Evolutionary conservation across 2,113 vertebrate genomes (phyloP).

Genomic region (Ammodytes dubius): DNA sequence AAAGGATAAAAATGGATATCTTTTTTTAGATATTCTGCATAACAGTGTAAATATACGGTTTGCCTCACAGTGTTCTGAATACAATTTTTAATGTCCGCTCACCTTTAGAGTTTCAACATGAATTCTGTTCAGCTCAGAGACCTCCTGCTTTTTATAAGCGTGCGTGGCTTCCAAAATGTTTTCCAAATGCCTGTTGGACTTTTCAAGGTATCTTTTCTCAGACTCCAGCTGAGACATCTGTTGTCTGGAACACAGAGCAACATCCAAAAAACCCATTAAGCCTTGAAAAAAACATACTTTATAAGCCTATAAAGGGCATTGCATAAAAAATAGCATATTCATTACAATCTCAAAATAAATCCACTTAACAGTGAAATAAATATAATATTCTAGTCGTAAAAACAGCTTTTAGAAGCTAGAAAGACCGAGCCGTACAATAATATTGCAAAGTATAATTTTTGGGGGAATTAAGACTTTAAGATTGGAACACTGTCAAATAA

Average conservation of each 20-base stretch:
- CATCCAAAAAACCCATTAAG: constrained; percentile 1
- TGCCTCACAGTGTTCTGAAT: not conserved
- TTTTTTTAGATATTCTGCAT: not conserved
- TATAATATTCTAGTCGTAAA: not conserved
- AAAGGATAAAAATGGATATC: not conserved
- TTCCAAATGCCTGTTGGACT: constrained; percentile 93
- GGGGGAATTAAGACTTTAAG: too few relatives aligned
- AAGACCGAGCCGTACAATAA: not conserved
- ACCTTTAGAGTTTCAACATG: constrained; percentile 95
- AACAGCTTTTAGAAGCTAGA: not conserved
- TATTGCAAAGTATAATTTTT: not conserved
- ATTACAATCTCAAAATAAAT: not conserved
- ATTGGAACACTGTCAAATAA: not conserved
- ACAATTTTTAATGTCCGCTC: not conserved
- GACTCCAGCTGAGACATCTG: constrained; percentile 91
- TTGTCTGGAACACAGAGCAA: constrained; percentile 85
- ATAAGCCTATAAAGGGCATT: not conserved
- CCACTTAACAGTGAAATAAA: not conserved
- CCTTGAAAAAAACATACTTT: not conserved
- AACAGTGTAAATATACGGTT: not conserved
- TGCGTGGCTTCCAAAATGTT: constrained; percentile 95
- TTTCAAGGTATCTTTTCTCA: constrained; percentile 92
- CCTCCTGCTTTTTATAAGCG: constrained; percentile 89
- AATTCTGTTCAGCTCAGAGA: constrained; percentile 93
- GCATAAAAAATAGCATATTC: not conserved